Evolutionary conservation across 1,140 invertebrate species (phyloP).

Genomic region (Coptotermes formosanus): DNA sequence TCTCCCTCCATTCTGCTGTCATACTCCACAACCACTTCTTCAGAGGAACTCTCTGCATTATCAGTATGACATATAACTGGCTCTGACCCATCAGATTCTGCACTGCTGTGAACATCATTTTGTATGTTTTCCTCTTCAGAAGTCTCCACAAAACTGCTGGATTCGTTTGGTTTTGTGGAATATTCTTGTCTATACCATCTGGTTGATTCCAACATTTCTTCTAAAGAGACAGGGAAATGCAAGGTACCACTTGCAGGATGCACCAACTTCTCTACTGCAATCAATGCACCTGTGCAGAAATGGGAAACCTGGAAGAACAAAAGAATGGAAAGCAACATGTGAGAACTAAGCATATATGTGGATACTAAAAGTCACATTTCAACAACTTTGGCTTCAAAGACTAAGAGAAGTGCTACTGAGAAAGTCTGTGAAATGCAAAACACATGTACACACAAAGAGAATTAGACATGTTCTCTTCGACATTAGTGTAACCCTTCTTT

Average conservation of each 20-base stretch:
- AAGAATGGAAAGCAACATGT: not conserved
- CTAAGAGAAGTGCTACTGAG: no score
- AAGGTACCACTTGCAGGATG: conserved; percentile 13
- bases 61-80: not conserved
- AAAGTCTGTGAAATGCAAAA: no score
- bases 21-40: not conserved
- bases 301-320: conserved; percentile 20
- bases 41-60: not conserved
- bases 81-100: no score
- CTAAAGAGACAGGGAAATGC: conserved; percentile 16
- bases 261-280: conserved; percentile 17
- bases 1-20: not conserved
- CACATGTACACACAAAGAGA: no score
- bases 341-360: no score
- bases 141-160: not conserved
- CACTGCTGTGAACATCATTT: not conserved
- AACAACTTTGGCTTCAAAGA: no score
- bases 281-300: conserved; percentile 25
- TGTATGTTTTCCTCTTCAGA: not conserved
- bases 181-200: not conserved
- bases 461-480: no score
- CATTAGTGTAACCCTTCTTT: no score
- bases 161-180: not conserved
- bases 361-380: no score
- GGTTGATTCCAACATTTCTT: not conserved